Evolutionary conservation across 2,113 vertebrate species (phyloP), one percentile per base, ranked within the genome.

Genomic region (Galeopterus variegatus): DNA sequence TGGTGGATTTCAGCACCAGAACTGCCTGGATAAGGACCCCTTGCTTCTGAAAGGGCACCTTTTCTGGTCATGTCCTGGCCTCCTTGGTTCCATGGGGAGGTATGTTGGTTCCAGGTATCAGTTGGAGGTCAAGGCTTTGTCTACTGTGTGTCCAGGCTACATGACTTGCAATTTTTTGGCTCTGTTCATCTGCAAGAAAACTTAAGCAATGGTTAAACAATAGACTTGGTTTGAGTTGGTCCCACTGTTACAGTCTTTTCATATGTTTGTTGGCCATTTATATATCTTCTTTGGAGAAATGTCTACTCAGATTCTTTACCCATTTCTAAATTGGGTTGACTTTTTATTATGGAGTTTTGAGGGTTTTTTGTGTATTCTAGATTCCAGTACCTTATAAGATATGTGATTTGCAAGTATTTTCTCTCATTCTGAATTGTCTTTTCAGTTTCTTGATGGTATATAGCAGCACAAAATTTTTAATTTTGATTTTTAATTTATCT

Each of bases 371-470:
- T 87, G 50, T 92, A 80, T 48, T 88, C 36, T 87, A 10, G 13
- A 76, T 65, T 81, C 14, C 17, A 93, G 14, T n/a, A 45, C 33
- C 12, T 87, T 64, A 9, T 75, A 64, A 93, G 36, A 50, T n/a
- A 54, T 26, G 56, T 82, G 52, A 72, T 70, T 88, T 94, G 11
- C 17, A 58, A 52, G 41, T 64, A 62, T 56, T 73, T 88, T 75
- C 41, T 89, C 41, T 94, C 33, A 62, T 86, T 88, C 90, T 83
- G 72, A 82, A 21, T 88, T 86, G 23, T 76, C 31, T 81, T 92
- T 79, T 76, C 54, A 70, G 19, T 88, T 79, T 85, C 41, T 69
- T 69, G 18, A 5, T 79, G 41, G 60, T 60, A 56, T 52, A 45
- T 94, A 75, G 17, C 3, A 67, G 6, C 64, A 73, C 56, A 48